A percentile compares a stretch with the other conserved stretches of the same genome.
These are phyloP conservation scores for Lithophane leautieri DNA, from an alignment of 2,888 invertebrate genomes.

Conservation along the genomic window DNA sequence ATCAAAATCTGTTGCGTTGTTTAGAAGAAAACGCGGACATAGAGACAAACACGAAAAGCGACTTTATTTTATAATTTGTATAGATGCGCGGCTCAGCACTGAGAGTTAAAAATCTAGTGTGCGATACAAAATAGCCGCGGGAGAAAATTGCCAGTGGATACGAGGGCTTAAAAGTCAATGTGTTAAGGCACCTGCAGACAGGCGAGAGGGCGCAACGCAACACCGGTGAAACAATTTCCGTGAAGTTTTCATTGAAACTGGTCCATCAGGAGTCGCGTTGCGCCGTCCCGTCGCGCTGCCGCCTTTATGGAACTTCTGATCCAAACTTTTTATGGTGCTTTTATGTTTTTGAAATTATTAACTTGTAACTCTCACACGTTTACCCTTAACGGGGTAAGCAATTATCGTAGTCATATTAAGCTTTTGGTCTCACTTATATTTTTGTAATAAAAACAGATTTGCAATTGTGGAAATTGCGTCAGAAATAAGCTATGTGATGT, in stretches of 20 bases:
- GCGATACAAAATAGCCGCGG: too few species aligned
- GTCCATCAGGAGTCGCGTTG: too few species aligned
- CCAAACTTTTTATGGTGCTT: accelerated
- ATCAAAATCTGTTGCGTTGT: too few species aligned
- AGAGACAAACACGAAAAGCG: too few species aligned
- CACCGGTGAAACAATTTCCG: too few species aligned
- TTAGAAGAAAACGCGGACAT: too few species aligned
- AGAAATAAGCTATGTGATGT: neutral
- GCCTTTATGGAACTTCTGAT: conserved; percentile 36
- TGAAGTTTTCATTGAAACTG: too few species aligned
- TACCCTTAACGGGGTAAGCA: conserved; percentile 37
- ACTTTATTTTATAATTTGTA: too few species aligned
- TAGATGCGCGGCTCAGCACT: neutral
- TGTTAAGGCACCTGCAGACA: neutral
- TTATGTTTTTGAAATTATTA: conserved; percentile 47
- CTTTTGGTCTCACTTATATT: conserved; percentile 7
- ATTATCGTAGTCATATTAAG: conserved; percentile 30
- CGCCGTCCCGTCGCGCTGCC: too few species aligned
- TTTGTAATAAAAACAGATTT: neutral
- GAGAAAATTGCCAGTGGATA: too few species aligned
- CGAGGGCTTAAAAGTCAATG: neutral
- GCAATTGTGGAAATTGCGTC: neutral
- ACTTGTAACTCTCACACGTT: conserved; percentile 54
- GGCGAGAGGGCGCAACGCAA: too few species aligned
- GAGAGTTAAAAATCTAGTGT: neutral